phyloP scores from a whole-genome alignment of 2,888 invertebrate species.

The Hyppa rectilinea region DNA sequence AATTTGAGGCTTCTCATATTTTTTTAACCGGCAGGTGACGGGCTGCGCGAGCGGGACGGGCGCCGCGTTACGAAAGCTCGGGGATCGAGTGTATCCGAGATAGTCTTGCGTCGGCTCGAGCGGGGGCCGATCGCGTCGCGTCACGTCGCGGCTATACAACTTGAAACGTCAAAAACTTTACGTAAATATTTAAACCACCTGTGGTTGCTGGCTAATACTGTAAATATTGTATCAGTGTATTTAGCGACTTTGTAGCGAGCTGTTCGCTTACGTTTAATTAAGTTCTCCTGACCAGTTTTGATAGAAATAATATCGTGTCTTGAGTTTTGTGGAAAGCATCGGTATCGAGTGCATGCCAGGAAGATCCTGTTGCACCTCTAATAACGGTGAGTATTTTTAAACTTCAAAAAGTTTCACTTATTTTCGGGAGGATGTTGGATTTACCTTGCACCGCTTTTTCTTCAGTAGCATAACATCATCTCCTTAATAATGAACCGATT shows the following conservation, averaged over 20 bases:
- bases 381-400: slow-evolving; percentile 85
- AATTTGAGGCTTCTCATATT: slow-evolving; percentile 84
- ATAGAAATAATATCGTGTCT: slow-evolving; percentile 76
- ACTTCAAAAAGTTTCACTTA: slow-evolving; percentile 51
- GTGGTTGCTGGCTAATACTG: slow-evolving; percentile 66
- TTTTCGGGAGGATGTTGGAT: slow-evolving; percentile 36
- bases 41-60: slow-evolving; percentile 84
- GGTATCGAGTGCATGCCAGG: slow-evolving; percentile 81
- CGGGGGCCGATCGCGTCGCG: slow-evolving; percentile 78
- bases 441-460: slow-evolving; percentile 17
- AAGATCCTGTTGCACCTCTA: slow-evolving; percentile 88
- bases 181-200: slow-evolving; percentile 77
- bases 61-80: slow-evolving; percentile 80
- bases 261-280: slow-evolving; percentile 51
- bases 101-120: slow-evolving; percentile 86
- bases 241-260: slow-evolving; percentile 58
- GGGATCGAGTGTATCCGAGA: slow-evolving; percentile 73
- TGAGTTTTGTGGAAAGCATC: slow-evolving; percentile 86
- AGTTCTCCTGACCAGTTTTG: slow-evolving; percentile 73
- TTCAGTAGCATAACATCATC: background rate
- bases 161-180: slow-evolving; percentile 85
- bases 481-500: background rate
- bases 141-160: slow-evolving; percentile 64
- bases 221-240: slow-evolving; percentile 68
- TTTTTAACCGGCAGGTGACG: slow-evolving; percentile 86